A percentile compares a stretch with the other conserved stretches of the same genome.
Evolutionary conservation across 2,797 vertebrate genomes (phyloP).

Genomic region (Pangasius sanitwongsei): DNA sequence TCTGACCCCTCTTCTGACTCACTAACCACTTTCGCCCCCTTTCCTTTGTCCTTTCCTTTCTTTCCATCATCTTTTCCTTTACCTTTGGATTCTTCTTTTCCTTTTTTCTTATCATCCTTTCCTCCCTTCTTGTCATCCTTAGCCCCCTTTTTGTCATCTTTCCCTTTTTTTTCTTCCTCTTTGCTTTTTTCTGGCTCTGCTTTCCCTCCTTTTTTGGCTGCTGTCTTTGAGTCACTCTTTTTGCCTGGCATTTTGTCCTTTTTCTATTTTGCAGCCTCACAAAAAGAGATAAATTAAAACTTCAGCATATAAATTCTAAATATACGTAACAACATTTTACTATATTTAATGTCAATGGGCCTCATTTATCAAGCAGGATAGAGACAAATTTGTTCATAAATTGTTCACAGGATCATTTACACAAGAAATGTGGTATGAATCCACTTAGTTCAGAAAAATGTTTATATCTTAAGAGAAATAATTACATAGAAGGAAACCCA

Average conservation of each 20-base stretch:
- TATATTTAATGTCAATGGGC: neutral
- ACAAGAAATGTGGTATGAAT: neutral
- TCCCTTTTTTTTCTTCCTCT: constrained; percentile 69
- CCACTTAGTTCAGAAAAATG: neutral
- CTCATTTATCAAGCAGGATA: neutral
- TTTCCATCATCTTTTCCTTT: constrained; percentile 64
- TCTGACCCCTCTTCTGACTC: constrained; percentile 83
- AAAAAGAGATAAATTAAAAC: constrained; percentile 20
- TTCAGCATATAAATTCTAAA: neutral
- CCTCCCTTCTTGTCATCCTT: constrained; percentile 63
- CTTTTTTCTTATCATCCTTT: constrained; percentile 61
- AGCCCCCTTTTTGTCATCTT: constrained; percentile 73
- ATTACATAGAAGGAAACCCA: neutral
- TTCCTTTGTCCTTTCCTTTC: constrained; percentile 70
- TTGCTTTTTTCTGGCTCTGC: constrained; percentile 67
- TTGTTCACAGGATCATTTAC: neutral
- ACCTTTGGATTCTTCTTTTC: constrained; percentile 69
- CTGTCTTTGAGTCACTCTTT: constrained; percentile 72
- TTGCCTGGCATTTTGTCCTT: constrained; percentile 74
- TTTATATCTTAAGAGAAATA: neutral
- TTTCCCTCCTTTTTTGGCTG: constrained; percentile 72
- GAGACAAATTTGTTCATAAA: neutral
- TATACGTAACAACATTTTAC: neutral
- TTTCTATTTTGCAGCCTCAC: constrained; percentile 54
- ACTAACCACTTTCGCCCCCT: constrained; percentile 76